Base-by-base conservation (phyloP, 2,888 invertebrate species). In the Syrista parreyssii region DNA sequence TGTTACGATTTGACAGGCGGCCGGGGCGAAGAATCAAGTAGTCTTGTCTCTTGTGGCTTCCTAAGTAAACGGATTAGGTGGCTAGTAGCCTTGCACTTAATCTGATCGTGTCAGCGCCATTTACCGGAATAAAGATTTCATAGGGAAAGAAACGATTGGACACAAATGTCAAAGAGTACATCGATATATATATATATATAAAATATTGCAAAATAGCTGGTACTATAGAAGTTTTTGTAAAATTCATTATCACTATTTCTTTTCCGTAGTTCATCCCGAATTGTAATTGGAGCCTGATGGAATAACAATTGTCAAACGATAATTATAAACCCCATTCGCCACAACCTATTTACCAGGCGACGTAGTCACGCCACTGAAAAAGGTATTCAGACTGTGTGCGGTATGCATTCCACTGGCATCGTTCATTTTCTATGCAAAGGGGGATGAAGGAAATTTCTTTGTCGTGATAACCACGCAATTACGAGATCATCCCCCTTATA, bases 1-100 rank as follows among this genome's bases (percentile, higher is more conserved):
- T 23, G 9, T 55, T 55, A 23, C 55, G 23, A 55, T 55, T 55
- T 55, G 23, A 55, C 23, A 23, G 55, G 74, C 72, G 75, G 73
- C 75, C 78, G 76, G 76, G 80, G 75, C 79, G 76, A 83, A 75
- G 79, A 79, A 79, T 79, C 78, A 77, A 82, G 76, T 80, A 78
- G 71, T 76, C 76, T 76, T 77, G 75, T 78, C 79, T 78, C 77
- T 73, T 77, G 80, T 77, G 83, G 82, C 82, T 83, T 83, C 83
- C 78, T 79, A 75, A 76, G 78, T 81, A 82, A 83, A 82, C 72
- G 81, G 83, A 82, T 83, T 82, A 82, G 55, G n/a, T 68, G 78
- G 73, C 74, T 76, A n/a, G 69, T 68, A 71, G 71, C 74, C 77
- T 77, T 75, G 75, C 75, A 75, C 71, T 69, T 75, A 76, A 78